Conservation (phyloP, 2,888 invertebrate species). For the Drosophila mercatorum region DNA sequence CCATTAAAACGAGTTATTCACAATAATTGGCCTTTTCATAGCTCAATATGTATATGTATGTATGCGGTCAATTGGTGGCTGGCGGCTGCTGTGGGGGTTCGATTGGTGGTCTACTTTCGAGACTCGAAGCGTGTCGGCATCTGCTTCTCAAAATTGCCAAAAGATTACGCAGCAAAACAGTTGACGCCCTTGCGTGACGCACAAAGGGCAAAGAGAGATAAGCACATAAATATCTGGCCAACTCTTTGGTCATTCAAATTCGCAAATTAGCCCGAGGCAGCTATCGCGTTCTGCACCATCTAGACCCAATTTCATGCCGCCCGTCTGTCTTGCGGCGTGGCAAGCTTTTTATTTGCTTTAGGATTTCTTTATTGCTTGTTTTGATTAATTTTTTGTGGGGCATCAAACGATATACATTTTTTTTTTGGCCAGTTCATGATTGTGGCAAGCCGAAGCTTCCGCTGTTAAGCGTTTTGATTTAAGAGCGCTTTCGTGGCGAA, state of each 20-base stretch:
- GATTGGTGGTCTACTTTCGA: constrained; percentile 71
- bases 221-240: constrained; percentile 27
- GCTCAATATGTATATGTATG: constrained; percentile 50
- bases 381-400: constrained; percentile 66
- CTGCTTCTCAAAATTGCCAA: constrained; percentile 47
- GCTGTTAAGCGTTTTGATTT: constrained; percentile 78
- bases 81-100: constrained; percentile 41
- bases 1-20: constrained; percentile 75
- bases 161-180: constrained; percentile 64
- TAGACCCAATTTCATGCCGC: constrained; percentile 72
- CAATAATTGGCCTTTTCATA: constrained; percentile 78
- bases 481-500: constrained; percentile 63
- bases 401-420: constrained; percentile 42
- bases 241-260: constrained; percentile 61
- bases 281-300: constrained; percentile 46
- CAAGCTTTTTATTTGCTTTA: constrained; percentile 72
- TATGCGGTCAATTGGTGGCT: constrained; percentile 44
- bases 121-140: constrained; percentile 45
- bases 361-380: constrained; percentile 75
- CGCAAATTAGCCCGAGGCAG: constrained; percentile 45
- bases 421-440: constrained; percentile 31
- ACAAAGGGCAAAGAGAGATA: constrained; percentile 27
- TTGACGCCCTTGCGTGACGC: constrained; percentile 54
- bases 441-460: constrained; percentile 66
- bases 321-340: constrained; percentile 47